phyloP scores from a whole-genome alignment of 1,140 invertebrate species.

The Lethrus apterus region DNA sequence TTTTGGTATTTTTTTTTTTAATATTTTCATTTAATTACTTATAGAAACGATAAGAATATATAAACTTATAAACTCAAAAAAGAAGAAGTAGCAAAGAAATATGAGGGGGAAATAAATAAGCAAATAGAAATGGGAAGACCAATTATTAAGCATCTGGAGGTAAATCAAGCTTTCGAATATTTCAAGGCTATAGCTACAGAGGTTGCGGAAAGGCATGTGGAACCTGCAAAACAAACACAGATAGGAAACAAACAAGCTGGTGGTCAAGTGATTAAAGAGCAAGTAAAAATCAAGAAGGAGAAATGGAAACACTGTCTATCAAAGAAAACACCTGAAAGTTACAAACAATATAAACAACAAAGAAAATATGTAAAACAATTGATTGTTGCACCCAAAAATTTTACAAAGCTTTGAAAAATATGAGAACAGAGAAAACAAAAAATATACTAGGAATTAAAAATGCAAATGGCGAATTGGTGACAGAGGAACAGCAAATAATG shows the following conservation, averaged over 20 bases:
- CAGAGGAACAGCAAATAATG: too few species aligned
- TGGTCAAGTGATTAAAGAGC: too few species aligned
- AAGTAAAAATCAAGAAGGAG: conserved; percentile 3
- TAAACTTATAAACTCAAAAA: too few species aligned
- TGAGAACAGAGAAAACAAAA: too few species aligned
- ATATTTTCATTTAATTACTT: too few species aligned
- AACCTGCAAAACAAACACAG: conserved; percentile 3
- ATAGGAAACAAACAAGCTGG: conserved; percentile 3
- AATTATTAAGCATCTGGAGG: background rate
- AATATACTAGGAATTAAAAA: too few species aligned
- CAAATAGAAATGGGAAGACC: background rate
- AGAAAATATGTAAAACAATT: conserved; percentile 1
- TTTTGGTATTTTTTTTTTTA: too few species aligned
- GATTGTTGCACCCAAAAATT: background rate
- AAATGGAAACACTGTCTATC: background rate
- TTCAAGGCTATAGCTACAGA: too few species aligned
- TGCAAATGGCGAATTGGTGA: too few species aligned
- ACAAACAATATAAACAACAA: conserved; percentile 2
- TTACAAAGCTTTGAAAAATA: too few species aligned
- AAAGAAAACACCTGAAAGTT: conserved; percentile 1
- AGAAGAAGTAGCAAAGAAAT: background rate
- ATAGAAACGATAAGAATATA: too few species aligned
- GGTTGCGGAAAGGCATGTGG: conserved; percentile 1
- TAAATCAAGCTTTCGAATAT: too few species aligned
- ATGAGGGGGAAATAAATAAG: conserved; percentile 4